Evolutionary conservation across 2,888 invertebrate species (phyloP), one percentile per base, ranked within the genome.

Genomic region (Ormyrus thymus): DNA sequence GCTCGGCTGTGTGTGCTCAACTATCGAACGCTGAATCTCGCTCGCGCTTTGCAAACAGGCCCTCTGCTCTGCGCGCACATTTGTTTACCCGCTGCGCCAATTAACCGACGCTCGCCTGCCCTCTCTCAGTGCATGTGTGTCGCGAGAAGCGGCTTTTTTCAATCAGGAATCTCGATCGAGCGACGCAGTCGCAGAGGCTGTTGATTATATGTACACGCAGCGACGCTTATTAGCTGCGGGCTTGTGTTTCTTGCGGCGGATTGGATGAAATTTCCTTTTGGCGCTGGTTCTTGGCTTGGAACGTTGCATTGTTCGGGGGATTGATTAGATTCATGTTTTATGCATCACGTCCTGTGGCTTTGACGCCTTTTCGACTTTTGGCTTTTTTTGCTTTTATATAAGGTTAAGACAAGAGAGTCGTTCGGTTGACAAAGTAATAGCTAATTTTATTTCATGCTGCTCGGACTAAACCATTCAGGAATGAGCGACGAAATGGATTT

Each of bases 81-180:
- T 75, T 89, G 88, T 89, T 89, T 89, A 83, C 87, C 83, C 84
- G 84, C 83, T 82, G 84, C 85, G 85, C 87, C 88, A 89, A 89
- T 89, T 89, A 89, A 87, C 87, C 87, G 84, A 83, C 84, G 85
- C 45, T 66, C 62, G 61, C 55, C 56, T 61, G 73, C n/a, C n/a
- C 59, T 70, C 65, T 70, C 62, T 62, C 11, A 56, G 53, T 43
- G 53, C 13, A 9, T 55, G 45, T 48, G 69, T 56, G 56, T 13
- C 46, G 43, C 43, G 69, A 56, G 15, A 11, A 46, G 55, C 7
- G 29, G 29, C 55, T 72, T 56, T 73, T 56, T 73, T 62, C 64
- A 73, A 73, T 73, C 73, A 58, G 56, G 53, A 62, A 53, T 70
- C 73, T 15, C 46, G 45, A 43, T 29, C 29, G 29, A 29, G 29